Conservation (phyloP, 2,888 invertebrate genomes). For the Eupithecia pulchellata region DNA sequence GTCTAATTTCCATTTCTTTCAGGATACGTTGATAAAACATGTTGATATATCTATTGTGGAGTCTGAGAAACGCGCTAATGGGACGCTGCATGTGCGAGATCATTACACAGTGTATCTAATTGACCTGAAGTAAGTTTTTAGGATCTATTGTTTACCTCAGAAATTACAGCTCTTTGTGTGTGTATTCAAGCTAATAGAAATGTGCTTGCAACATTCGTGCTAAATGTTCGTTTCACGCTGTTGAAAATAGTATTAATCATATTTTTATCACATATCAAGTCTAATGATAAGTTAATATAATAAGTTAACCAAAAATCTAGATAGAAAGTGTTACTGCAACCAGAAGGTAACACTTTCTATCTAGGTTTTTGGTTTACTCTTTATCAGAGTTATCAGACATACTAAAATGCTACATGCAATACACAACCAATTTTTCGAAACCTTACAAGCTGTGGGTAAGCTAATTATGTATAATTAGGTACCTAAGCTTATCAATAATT, state of each 20-base stretch:
- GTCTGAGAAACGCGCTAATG: conserved; percentile 91
- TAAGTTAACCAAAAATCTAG: too few relatives aligned
- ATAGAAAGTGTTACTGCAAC: too few relatives aligned
- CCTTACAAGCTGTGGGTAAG: not conserved
- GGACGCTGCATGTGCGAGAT: conserved; percentile 90
- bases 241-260: not conserved
- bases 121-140: conserved; percentile 88
- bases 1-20: conserved; percentile 55
- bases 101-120: conserved; percentile 92
- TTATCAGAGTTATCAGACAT: not conserved
- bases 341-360: not conserved
- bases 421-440: not conserved
- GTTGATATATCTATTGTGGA: conserved; percentile 91
- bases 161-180: conserved; percentile 53
- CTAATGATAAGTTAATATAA: not conserved
- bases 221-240: conserved; percentile 4
- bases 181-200: conserved; percentile 49
- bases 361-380: not conserved
- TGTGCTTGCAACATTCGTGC: conserved; percentile 11
- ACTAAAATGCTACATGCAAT: not conserved
- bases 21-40: conserved; percentile 89
- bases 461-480: not conserved
- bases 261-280: not conserved
- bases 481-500: not conserved
- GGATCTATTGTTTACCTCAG: conserved; percentile 58